A percentile compares a stretch with the other conserved stretches of the same genome.
Conservation (phyloP, 2,888 invertebrate species). For the Boloria euphrosyne region DNA sequence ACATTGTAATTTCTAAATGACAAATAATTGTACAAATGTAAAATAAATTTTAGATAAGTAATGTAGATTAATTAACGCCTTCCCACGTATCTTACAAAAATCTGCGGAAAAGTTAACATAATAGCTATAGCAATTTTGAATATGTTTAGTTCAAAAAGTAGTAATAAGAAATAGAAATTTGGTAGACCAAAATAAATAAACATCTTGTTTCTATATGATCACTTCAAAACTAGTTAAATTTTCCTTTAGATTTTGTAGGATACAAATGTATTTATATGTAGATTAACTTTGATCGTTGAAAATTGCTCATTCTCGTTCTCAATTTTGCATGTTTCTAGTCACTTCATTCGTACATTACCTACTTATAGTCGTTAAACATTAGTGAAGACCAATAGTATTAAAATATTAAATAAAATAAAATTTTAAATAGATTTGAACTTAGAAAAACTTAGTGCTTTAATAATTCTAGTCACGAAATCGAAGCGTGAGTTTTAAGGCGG, state of each 20-base stretch:
- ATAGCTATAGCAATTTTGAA: not conserved
- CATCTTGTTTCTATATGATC: no score
- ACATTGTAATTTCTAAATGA: slow-evolving; percentile 76
- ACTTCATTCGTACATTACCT: slow-evolving; percentile 61
- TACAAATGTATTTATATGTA: slow-evolving; percentile 31
- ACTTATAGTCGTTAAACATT: slow-evolving; percentile 56
- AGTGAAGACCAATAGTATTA: slow-evolving; percentile 78
- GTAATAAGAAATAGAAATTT: no score
- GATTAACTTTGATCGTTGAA: slow-evolving; percentile 46
- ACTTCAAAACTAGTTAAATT: not conserved
- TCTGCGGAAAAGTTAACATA: slow-evolving; percentile 2
- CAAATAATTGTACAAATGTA: slow-evolving; percentile 31
- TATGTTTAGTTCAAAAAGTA: no score
- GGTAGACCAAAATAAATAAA: no score
- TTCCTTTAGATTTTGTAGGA: slow-evolving; percentile 30
- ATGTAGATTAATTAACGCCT: slow-evolving; percentile 28
- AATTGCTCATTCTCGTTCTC: slow-evolving; percentile 68
- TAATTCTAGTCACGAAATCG: slow-evolving; percentile 56
- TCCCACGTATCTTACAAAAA: slow-evolving; percentile 24
- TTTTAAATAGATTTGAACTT: slow-evolving; percentile 47
- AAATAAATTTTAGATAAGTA: slow-evolving; percentile 18
- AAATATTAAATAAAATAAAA: slow-evolving; percentile 63
- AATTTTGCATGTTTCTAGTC: slow-evolving; percentile 65
- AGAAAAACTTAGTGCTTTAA: slow-evolving; percentile 60
- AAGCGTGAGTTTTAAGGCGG: slow-evolving; percentile 50